These are phyloP conservation scores for Euura saliciscinereae DNA, from an alignment of 1,140 invertebrate species.

Conservation along the genomic window DNA sequence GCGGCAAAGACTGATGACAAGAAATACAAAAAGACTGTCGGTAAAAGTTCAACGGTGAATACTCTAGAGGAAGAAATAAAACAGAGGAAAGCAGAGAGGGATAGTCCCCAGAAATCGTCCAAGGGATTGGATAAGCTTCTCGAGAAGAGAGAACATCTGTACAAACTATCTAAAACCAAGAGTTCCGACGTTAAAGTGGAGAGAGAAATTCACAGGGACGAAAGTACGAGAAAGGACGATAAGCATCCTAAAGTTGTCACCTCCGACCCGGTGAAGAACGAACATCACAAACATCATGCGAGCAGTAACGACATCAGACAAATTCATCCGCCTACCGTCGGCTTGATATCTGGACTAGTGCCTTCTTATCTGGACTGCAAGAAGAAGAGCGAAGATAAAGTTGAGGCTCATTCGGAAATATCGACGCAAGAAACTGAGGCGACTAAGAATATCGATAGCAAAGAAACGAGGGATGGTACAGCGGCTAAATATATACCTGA, in stretches of 20 bases:
- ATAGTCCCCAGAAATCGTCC: constrained; percentile 56
- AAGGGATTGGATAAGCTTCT: constrained; percentile 61
- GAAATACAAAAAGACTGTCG: constrained; percentile 17
- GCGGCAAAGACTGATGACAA: constrained; percentile 7
- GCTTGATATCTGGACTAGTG: constrained; percentile 9
- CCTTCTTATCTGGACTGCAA: constrained; percentile 18
- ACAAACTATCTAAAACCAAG: constrained; percentile 52
- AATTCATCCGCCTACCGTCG: constrained; percentile 26
- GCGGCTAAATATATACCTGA: constrained; percentile 31
- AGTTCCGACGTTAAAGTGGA: constrained; percentile 30
- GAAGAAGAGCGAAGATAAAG: constrained; percentile 27
- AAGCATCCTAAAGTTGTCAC: constrained; percentile 6
- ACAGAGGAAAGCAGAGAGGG: constrained; percentile 60
- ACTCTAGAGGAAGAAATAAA: constrained; percentile 64
- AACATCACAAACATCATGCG: constrained; percentile 34
- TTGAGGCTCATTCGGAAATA: constrained; percentile 8
- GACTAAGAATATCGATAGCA: constrained; percentile 3
- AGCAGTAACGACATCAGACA: constrained; percentile 22
- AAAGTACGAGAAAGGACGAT: constrained; percentile 19
- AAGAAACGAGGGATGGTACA: constrained; percentile 30
- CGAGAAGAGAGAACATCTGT: constrained; percentile 56
- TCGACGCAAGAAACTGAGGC: background rate
- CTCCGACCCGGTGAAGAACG: constrained; percentile 15
- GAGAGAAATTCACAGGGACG: constrained; percentile 10
- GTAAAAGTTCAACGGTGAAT: constrained; percentile 42